Conservation (phyloP, 1,140 invertebrate genomes). For the Pogonomyrmex barbatus region DNA sequence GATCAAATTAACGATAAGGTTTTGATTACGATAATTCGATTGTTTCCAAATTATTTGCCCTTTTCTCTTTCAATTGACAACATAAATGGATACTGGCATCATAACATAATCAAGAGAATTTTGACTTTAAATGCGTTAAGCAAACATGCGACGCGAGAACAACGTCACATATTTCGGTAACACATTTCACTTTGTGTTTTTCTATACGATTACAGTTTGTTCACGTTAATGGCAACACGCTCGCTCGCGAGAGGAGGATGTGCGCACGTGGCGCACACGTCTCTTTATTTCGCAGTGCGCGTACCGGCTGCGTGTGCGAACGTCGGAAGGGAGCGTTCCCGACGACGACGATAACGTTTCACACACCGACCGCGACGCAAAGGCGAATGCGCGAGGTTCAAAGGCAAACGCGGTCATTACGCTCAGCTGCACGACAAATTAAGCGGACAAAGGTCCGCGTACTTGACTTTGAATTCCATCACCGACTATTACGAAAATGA, state of each 20-base stretch:
- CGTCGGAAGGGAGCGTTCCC: constrained; percentile 2
- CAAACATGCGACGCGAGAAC: neutral
- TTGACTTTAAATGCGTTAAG: neutral
- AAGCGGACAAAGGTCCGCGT: constrained; percentile 60
- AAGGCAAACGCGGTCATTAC: constrained; percentile 61
- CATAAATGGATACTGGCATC: too few species aligned
- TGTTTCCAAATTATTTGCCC: neutral
- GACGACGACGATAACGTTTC: constrained; percentile 47
- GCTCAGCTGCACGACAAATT: constrained; percentile 69
- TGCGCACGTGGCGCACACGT: neutral
- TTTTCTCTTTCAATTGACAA: neutral
- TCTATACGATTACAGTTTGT: constrained; percentile 24
- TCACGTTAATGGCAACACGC: neutral
- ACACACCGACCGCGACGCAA: constrained; percentile 41
- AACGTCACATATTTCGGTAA: neutral
- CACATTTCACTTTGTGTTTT: constrained; percentile 42
- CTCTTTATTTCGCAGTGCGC: neutral
- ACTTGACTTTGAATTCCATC: constrained; percentile 71
- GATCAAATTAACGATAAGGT: neutral
- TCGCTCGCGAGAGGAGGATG: neutral
- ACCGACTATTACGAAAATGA: constrained; percentile 52
- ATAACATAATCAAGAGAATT: too few species aligned
- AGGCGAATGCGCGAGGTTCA: constrained; percentile 44
- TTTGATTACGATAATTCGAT: neutral
- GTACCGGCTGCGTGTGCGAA: neutral